Base-by-base conservation (phyloP, 2,113 vertebrate genomes). In the Melanerpes formicivorus region DNA sequence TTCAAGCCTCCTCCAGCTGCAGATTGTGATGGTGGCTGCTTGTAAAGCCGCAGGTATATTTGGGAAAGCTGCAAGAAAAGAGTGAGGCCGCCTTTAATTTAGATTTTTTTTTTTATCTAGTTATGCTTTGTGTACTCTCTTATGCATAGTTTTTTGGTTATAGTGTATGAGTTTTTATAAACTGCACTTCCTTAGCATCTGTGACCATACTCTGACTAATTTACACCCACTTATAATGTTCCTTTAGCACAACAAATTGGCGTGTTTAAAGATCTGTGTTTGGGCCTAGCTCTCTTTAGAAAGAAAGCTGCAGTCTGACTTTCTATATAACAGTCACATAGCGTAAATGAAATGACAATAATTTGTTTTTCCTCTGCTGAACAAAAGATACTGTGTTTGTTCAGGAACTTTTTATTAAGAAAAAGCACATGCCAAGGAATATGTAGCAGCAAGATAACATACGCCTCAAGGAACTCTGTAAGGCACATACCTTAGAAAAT, bases 371-470 rank as follows among this genome's bases (percentile, higher is more conserved):
- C 67, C 29, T 83, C 52, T 87, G 71, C 64, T 64, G 60, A 82
- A 90, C 72, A 95, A 92, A 90, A 92, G 87, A 74, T 54, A 77
- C 7, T 17, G 17, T 79, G 52, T 84, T 92, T 94, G 60, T 87
- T 74, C 37, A 64, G 76, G 48, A 93, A 78, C 32, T 37, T 75
- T 16, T 84, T 85, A 71, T 81, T 79, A 18, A 44, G 69, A 80
- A 86, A 78, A 79, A 37, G 3, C 7, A 58, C 54, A 54, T 85
- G 54, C 56, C 37, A 80, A 79, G 75, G 72, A 95, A 56, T 78
- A 87, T 65, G 84, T 60, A 89, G 78, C 65, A 77, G 64, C 23
- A 63, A 95, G 87, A 90, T 94, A 96, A 89, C 81, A 62, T 52
- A 55, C 72, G 72, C 93, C 87, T 96, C 17, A 32, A 82, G 87